Evolutionary conservation across 1,140 invertebrate species (phyloP), one percentile per base, ranked within the genome.

Genomic region (Trachymyrmex septentrionalis): DNA sequence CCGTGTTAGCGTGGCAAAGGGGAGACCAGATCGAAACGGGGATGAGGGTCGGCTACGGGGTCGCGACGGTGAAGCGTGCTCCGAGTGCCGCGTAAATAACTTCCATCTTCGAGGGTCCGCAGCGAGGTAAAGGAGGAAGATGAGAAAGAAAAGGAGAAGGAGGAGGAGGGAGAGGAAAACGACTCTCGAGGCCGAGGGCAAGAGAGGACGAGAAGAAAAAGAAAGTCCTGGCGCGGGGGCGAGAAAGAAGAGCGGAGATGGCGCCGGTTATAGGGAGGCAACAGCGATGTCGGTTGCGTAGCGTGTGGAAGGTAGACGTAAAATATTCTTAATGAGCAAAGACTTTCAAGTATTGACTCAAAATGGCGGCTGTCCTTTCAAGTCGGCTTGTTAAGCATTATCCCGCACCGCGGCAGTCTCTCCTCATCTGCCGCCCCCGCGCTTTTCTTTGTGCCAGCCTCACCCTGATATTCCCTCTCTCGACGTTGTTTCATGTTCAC

Each of bases 321-420:
- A 94, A 95, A 95, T 94, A 95, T 94, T 94, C 94, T 94, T 94
- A 94, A 95, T 94, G 94, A 95, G 94, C 93, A 94, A 95, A 95
- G 94, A 94, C 94, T 94, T 94, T 94, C 94, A 95, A 94, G 93
- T 95, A 95, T 95, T 94, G 94, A 95, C 94, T 95, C 93, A 94
- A 95, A 95, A 95, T 94, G 94, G 93, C 93, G 93, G 92, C 93
- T 92, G 92, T 92, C 92, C 92, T 95, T 94, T 95, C 93, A 94
- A 94, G 94, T 95, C 94, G 89, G 94, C 94, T 95, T 94, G 93
- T 94, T 94, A 95, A 94, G 92, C 93, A 95, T 94, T 95, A 94
- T 94, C 92, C 90, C 91, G 63, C 73, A 75, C 88, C 91, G 69
- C 91, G 81, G 76, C 85, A 44, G 34, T 59, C 80, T 69, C 59